These are phyloP conservation scores for Eilema sororculum DNA, from an alignment of 2,888 invertebrate genomes.

Conservation along the genomic window DNA sequence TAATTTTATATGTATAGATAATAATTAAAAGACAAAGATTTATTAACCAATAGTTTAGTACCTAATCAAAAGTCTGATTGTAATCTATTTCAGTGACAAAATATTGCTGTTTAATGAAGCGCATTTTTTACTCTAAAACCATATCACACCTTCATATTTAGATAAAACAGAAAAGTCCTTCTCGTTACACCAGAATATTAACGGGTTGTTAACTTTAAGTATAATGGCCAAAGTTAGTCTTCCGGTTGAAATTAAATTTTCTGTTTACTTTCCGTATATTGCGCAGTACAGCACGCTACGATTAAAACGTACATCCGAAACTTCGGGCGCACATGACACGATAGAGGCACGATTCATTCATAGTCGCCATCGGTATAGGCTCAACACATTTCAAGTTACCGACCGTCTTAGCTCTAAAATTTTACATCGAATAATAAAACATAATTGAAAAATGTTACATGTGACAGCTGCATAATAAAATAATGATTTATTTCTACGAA, in stretches of 20 bases:
- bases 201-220: constrained; percentile 42
- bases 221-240: constrained; percentile 41
- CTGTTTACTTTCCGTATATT: constrained; percentile 32
- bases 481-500: too few relatives aligned
- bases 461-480: too few relatives aligned
- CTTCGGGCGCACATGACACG: neutral
- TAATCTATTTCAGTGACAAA: too few relatives aligned
- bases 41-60: too few relatives aligned
- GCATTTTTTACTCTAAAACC: neutral
- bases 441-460: too few relatives aligned
- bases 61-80: too few relatives aligned
- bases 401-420: too few relatives aligned
- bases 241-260: constrained; percentile 34
- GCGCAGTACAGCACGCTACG: neutral
- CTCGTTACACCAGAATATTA: constrained; percentile 35
- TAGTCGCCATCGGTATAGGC: neutral
- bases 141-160: constrained; percentile 2
- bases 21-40: too few relatives aligned
- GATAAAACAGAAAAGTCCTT: constrained; percentile 30
- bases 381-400: too few relatives aligned
- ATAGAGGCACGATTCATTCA: neutral
- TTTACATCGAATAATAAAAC: too few relatives aligned
- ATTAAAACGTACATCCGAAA: neutral
- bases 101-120: neutral
- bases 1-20: too few relatives aligned